Conservation (phyloP, 64 coral and sea anemone genomes). For the Stichodactyla helianthus region DNA sequence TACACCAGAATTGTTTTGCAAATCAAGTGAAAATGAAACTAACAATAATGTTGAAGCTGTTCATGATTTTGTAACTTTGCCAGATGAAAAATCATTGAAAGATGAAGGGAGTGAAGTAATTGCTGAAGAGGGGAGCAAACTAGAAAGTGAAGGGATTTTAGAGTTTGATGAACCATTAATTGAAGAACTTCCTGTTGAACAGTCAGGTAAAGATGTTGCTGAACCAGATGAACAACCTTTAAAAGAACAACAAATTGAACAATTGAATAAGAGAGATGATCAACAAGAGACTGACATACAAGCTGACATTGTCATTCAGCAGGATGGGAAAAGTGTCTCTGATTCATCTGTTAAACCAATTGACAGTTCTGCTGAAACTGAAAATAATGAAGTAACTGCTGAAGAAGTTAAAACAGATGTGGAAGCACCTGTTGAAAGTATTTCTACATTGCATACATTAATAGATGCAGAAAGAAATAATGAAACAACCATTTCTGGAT, state of each 20-base stretch:
- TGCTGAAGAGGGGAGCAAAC: not conserved
- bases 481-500: not conserved
- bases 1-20: not conserved
- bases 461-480: not conserved
- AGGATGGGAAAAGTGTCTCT: not conserved
- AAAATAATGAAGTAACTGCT: not conserved
- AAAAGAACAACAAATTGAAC: not conserved
- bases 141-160: not conserved
- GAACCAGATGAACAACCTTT: not conserved
- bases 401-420: not conserved
- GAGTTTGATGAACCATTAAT: not conserved
- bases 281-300: not conserved
- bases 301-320: not conserved
- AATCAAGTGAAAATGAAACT: not conserved
- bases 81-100: not conserved
- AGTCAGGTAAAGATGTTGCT: not conserved
- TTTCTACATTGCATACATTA: not conserved
- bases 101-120: not conserved
- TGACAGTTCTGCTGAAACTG: not conserved
- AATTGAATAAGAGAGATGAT: not conserved
- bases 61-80: not conserved
- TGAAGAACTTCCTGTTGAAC: not conserved
- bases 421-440: not conserved
- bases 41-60: not conserved
- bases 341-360: not conserved